Conservation (phyloP, 2,113 vertebrate species). For the Lathamus discolor region DNA sequence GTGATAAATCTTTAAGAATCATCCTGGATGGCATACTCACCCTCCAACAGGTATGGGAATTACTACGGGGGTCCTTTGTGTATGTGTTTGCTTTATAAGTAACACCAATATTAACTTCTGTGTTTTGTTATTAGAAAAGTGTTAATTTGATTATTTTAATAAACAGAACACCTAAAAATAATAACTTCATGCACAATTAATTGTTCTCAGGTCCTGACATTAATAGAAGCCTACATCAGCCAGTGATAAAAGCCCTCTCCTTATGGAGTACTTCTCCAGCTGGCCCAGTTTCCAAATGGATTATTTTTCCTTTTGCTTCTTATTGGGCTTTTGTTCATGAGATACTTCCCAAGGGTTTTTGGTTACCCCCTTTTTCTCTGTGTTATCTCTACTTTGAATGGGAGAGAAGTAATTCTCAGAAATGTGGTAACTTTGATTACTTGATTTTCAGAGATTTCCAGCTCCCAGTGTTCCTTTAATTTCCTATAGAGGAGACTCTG, state of each 20-base stretch:
- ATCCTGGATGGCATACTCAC: background rate
- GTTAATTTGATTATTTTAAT: slow-evolving; percentile 33
- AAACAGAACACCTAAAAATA: background rate
- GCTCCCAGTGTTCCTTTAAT: background rate
- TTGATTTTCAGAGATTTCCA: background rate
- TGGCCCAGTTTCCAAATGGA: background rate
- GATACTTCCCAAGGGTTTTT: background rate
- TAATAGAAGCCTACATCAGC: background rate
- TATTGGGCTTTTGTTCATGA: background rate
- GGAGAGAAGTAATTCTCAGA: background rate
- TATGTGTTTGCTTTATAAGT: background rate
- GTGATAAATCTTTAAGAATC: background rate
- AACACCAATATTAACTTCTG: background rate
- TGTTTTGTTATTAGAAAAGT: background rate
- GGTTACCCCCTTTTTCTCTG: rapidly evolving
- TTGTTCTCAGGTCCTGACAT: background rate
- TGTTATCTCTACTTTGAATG: background rate
- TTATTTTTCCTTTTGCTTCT: background rate
- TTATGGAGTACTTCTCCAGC: background rate
- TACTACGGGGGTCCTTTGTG: background rate
- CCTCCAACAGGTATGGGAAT: background rate
- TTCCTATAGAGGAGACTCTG: background rate
- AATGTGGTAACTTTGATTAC: background rate
- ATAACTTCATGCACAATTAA: background rate
- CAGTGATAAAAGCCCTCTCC: background rate